Conservation (phyloP, 1,140 invertebrate genomes). For the Ptiloglossa arizonensis region DNA sequence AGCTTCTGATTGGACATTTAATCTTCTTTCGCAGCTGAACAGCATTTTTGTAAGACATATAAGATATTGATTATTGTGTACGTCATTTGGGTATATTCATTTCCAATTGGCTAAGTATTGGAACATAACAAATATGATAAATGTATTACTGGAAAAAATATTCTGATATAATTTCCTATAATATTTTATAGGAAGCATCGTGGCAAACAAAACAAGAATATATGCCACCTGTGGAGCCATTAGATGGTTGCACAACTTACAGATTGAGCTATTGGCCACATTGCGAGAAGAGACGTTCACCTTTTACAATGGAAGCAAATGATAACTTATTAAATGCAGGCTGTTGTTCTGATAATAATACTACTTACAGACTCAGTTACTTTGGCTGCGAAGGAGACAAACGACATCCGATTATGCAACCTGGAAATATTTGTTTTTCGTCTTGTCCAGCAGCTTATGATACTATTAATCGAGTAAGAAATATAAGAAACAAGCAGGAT, state of each 20-base stretch:
- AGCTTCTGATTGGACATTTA: too few species aligned
- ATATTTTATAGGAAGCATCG: slow-evolving; percentile 62
- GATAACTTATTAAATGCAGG: slow-evolving; percentile 72
- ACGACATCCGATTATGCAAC: slow-evolving; percentile 64
- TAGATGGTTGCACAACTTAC: slow-evolving; percentile 83
- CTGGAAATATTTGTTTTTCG: slow-evolving; percentile 63
- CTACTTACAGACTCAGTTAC: slow-evolving; percentile 78
- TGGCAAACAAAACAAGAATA: slow-evolving; percentile 68
- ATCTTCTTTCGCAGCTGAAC: too few species aligned
- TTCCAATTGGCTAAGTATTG: too few species aligned
- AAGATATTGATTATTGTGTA: too few species aligned
- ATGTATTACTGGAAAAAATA: too few species aligned
- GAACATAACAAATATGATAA: too few species aligned
- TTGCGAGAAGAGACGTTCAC: slow-evolving; percentile 59
- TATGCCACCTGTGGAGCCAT: slow-evolving; percentile 73
- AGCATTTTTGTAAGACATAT: too few species aligned
- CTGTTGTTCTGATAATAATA: slow-evolving; percentile 73
- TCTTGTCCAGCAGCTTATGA: slow-evolving; percentile 72
- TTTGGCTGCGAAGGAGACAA: slow-evolving; percentile 70
- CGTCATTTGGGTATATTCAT: too few species aligned
- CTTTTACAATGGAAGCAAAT: slow-evolving; percentile 40
- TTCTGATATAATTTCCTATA: background rate
- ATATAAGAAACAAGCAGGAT: background rate
- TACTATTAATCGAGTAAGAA: slow-evolving; percentile 72
- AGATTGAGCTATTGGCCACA: slow-evolving; percentile 81